Evolutionary conservation across 2,888 invertebrate species (phyloP).

Genomic region (Orchesella flavescens): DNA sequence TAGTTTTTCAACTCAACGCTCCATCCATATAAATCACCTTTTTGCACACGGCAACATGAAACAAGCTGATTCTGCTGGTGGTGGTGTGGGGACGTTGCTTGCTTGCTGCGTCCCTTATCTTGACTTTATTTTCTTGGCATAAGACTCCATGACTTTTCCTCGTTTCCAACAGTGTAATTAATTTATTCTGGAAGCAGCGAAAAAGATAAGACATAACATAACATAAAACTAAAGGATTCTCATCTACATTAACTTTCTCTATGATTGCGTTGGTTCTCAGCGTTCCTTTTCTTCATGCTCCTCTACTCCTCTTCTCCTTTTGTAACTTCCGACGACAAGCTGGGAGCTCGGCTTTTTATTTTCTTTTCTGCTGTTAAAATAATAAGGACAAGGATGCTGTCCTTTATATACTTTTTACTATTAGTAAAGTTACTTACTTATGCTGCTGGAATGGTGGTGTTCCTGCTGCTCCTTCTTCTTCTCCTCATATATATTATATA

Average conservation of each 20-base stretch:
- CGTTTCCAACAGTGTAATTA: conserved; percentile 71
- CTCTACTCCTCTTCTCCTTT: conserved; percentile 14
- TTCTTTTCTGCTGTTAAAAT: conserved; percentile 35
- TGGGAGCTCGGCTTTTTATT: conserved; percentile 42
- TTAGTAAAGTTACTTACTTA: no score
- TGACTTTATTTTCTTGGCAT: conserved; percentile 48
- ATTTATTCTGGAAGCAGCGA: conserved; percentile 68
- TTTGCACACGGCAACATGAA: no score
- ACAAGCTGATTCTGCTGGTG: no score
- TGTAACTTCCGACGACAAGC: conserved; percentile 54
- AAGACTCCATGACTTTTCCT: conserved; percentile 60
- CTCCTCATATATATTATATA: no score
- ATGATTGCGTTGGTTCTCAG: neutral
- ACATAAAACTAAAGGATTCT: conserved; percentile 33
- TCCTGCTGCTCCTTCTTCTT: no score
- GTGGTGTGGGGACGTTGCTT: neutral
- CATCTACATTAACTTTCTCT: conserved; percentile 17
- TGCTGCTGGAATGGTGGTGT: no score
- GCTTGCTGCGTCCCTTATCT: conserved; percentile 30
- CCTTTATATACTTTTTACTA: no score
- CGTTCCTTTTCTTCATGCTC: neutral
- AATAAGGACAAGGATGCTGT: conserved; percentile 43
- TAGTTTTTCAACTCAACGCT: no score
- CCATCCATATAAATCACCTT: no score
- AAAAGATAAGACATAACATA: conserved; percentile 57